Evolutionary conservation across 2,888 invertebrate genomes (phyloP).

Genomic region (Boloria euphrosyne): DNA sequence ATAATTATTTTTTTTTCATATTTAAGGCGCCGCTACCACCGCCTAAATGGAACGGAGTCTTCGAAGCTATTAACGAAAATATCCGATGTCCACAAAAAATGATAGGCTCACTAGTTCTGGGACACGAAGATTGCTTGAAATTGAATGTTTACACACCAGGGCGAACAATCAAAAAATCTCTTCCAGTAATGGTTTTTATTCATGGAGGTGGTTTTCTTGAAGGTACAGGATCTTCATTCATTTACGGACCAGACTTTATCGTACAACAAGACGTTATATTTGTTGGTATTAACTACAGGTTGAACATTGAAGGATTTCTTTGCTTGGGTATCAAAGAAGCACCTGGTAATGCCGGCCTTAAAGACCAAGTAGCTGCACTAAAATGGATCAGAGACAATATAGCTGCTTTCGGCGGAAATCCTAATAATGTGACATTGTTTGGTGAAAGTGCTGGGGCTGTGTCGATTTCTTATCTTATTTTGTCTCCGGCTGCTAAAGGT

Average conservation of each 20-base stretch:
- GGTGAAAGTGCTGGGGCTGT: slow-evolving; percentile 76
- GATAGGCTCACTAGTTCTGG: slow-evolving; percentile 54
- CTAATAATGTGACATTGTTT: slow-evolving; percentile 68
- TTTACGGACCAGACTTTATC: slow-evolving; percentile 83
- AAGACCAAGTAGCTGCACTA: slow-evolving; percentile 74
- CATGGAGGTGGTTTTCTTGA: slow-evolving; percentile 85
- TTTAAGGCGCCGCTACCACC: slow-evolving; percentile 72
- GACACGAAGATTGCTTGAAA: slow-evolving; percentile 67
- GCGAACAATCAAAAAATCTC: slow-evolving; percentile 44
- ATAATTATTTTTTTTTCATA: too few species aligned
- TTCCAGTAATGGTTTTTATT: slow-evolving; percentile 85
- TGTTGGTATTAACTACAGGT: slow-evolving; percentile 83
- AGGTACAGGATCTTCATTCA: slow-evolving; percentile 81
- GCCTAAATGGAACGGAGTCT: slow-evolving; percentile 66
- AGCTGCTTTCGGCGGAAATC: slow-evolving; percentile 67
- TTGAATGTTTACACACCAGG: slow-evolving; percentile 67
- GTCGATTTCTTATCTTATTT: slow-evolving; percentile 64
- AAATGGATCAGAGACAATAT: slow-evolving; percentile 71
- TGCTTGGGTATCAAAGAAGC: slow-evolving; percentile 84
- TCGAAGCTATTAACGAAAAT: slow-evolving; percentile 68
- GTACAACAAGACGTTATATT: slow-evolving; percentile 82
- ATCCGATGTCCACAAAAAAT: slow-evolving; percentile 61
- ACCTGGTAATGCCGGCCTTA: slow-evolving; percentile 85
- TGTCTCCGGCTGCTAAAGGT: slow-evolving; percentile 64
- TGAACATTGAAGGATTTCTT: slow-evolving; percentile 83